Percentiles rank a stretch among this genome's conserved stretches.
These are phyloP conservation scores for Polypedilum pembai DNA, from an alignment of 1,140 invertebrate genomes.

Conservation along the genomic window DNA sequence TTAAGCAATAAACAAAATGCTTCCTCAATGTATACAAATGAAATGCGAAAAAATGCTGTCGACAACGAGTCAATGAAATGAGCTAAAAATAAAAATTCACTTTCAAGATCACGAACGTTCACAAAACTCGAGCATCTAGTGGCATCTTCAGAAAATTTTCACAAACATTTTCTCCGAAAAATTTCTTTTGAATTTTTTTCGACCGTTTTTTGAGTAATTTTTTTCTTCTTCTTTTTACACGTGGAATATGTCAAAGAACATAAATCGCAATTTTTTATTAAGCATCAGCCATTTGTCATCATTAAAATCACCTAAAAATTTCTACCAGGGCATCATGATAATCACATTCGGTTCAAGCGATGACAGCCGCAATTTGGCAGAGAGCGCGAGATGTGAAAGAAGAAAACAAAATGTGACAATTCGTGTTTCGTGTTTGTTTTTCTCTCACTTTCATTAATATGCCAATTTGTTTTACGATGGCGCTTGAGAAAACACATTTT, in stretches of 20 bases:
- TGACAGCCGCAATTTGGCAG: not conserved
- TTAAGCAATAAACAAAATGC: not conserved
- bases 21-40: not conserved
- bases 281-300: not conserved
- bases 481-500: not conserved
- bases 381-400: not conserved
- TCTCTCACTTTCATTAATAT: not conserved
- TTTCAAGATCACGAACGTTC: constrained; percentile 11
- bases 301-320: constrained; percentile 10
- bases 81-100: not conserved
- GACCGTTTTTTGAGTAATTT: constrained; percentile 1
- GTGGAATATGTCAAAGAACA: not conserved
- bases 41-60: not conserved
- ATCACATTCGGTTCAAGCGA: not conserved
- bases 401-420: not conserved
- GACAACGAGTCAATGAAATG: not conserved
- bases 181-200: not conserved
- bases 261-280: not conserved
- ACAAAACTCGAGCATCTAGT: not conserved
- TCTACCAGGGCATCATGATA: not conserved
- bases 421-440: not conserved
- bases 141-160: not conserved
- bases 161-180: not conserved
- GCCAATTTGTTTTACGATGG: not conserved
- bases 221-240: not conserved